Evolutionary conservation across 2,888 invertebrate genomes (phyloP), one percentile per base, ranked within the genome.

Genomic region (Drosophila algonquin): DNA sequence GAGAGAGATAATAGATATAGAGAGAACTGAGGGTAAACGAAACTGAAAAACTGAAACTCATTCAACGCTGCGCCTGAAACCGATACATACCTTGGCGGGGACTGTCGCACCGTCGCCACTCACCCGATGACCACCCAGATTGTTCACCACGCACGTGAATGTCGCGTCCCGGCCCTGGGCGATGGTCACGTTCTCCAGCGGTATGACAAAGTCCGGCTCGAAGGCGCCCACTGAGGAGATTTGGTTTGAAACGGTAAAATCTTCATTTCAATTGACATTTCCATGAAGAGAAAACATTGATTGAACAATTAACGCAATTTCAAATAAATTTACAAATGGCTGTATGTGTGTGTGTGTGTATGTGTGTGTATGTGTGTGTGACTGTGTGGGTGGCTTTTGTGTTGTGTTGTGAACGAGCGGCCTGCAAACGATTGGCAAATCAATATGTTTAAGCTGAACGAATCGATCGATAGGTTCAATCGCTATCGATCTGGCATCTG

Each of bases 81-180:
- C 91, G 94, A 95, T 96, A 96, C 96, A 95, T 96, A 96, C 96
- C 96, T 96, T 95, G 94, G 95, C 95, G 92, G 95, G 95, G 94
- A 95, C 94, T 94, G 95, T 94, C 86, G 91, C 81, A 89, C 89
- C 83, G 94, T 96, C 96, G 94, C 96, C 96, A 97, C 97, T 97
- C 97, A 97, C 97, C 96, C 96, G 95, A 94, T 96, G 94, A 93
- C 94, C 94, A 87, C 94, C 94, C 92, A 96, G 94, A 93, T 96
- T 95, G 93, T 95, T 95, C 91, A 96, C 96, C 90, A 95, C 95
- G 90, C 96, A 96, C 88, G 95, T 95, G 93, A 96, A 95, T 87
- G 95, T 95, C 82, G 96, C 96, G 92, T 96, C 96, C 85, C 95
- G 94, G 84, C 96, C 96, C 92, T 95, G 95, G 80, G 95, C 94